Evolutionary conservation across 2,888 invertebrate genomes (phyloP).

Genomic region (Doris montereyensis): DNA sequence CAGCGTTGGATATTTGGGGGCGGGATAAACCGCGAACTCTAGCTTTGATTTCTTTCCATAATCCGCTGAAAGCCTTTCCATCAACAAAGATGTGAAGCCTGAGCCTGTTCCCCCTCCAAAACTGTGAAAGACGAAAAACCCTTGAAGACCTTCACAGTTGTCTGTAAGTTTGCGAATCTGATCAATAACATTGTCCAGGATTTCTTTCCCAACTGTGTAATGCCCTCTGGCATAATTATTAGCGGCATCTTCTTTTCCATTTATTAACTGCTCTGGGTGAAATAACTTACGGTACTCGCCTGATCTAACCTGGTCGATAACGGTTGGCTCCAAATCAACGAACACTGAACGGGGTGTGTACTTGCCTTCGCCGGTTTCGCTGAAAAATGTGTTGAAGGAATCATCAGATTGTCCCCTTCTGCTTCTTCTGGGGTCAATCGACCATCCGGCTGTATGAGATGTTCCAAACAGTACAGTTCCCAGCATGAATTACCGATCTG

Average conservation of each 20-base stretch:
- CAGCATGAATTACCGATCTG: slow-evolving; percentile 47
- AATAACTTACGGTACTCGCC: slow-evolving; percentile 44
- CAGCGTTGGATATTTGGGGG: slow-evolving; percentile 43
- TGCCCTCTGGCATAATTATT: slow-evolving; percentile 47
- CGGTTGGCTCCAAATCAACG: slow-evolving; percentile 44
- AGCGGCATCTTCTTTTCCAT: slow-evolving; percentile 46
- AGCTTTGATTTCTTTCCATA: slow-evolving; percentile 44
- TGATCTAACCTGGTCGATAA: slow-evolving; percentile 41
- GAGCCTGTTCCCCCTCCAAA: slow-evolving; percentile 47
- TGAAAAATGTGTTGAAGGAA: slow-evolving; percentile 48
- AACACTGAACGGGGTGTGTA: slow-evolving; percentile 45
- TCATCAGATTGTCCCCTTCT: slow-evolving; percentile 39
- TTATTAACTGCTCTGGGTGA: slow-evolving; percentile 45
- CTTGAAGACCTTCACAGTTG: slow-evolving; percentile 45
- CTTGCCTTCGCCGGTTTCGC: slow-evolving; percentile 45
- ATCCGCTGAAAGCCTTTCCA: slow-evolving; percentile 46
- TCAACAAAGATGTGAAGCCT: slow-evolving; percentile 45
- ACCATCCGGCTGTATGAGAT: slow-evolving; percentile 45
- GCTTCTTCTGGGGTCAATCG: slow-evolving; percentile 29
- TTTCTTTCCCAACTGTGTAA: slow-evolving; percentile 47
- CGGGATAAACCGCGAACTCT: slow-evolving; percentile 44
- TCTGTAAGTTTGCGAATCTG: slow-evolving; percentile 44
- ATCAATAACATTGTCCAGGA: slow-evolving; percentile 43
- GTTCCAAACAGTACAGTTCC: slow-evolving; percentile 47
- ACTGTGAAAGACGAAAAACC: slow-evolving; percentile 46